These are phyloP conservation scores for Alligator sinensis DNA, from an alignment of 2,113 vertebrate genomes.

Conservation along the genomic window DNA sequence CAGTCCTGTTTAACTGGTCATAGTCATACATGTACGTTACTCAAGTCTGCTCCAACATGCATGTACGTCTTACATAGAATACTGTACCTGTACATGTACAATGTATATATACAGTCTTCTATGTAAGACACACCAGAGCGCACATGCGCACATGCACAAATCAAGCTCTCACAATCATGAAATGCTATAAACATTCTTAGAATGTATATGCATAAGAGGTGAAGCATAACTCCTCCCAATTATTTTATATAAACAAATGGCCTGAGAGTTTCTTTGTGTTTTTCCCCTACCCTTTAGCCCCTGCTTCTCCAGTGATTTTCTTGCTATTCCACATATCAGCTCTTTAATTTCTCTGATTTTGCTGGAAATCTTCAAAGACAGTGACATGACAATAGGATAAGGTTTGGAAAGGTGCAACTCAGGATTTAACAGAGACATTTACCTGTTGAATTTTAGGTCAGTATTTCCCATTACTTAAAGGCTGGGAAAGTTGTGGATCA, in stretches of 20 bases:
- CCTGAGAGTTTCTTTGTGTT: too few relatives aligned
- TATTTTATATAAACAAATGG: neutral
- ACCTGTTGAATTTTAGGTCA: neutral
- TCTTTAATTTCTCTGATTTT: neutral
- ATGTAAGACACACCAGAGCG: too few relatives aligned
- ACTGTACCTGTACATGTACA: accelerated
- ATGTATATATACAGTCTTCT: too few relatives aligned
- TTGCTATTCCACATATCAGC: neutral
- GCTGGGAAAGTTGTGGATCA: neutral
- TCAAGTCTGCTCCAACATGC: neutral
- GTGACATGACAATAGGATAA: neutral
- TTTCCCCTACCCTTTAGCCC: neutral
- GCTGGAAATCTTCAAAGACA: neutral
- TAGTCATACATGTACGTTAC: neutral
- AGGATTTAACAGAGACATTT: neutral
- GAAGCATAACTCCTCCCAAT: neutral
- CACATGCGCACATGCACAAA: neutral
- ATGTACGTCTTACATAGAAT: neutral
- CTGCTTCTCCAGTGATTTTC: neutral
- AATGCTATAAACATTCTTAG: neutral
- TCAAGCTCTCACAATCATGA: neutral
- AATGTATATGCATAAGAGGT: neutral
- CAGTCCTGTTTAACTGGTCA: too few relatives aligned
- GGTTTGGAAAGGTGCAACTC: neutral
- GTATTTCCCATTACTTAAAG: neutral